A percentile compares a stretch with the other conserved stretches of the same genome.
Evolutionary conservation across 2,797 vertebrate genomes (phyloP).

Genomic region (Hirundo rustica): DNA sequence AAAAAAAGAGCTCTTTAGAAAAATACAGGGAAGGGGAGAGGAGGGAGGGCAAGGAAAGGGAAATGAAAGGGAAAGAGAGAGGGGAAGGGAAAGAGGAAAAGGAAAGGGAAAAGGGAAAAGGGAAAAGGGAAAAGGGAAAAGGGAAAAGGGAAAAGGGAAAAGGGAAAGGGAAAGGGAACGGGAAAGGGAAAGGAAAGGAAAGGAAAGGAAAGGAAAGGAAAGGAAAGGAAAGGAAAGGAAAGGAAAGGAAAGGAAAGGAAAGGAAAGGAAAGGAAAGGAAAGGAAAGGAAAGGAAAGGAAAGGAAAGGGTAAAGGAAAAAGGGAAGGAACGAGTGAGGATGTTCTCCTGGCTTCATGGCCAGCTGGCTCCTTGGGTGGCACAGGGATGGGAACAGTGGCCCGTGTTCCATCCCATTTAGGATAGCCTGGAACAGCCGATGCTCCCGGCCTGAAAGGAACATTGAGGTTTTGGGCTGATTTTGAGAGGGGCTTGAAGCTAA

Average conservation of each 20-base stretch:
- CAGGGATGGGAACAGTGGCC: accelerated
- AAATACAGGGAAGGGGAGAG: neutral
- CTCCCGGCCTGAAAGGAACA: neutral
- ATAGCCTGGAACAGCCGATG: neutral
- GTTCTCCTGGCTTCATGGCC: accelerated
- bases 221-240: neutral
- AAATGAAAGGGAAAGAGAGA: neutral
- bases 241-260: neutral
- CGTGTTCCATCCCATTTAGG: neutral
- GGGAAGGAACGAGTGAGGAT: neutral
- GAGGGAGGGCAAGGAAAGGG: neutral
- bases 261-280: no score
- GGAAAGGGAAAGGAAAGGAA: no score
- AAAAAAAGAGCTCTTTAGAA: neutral
- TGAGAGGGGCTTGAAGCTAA: neutral
- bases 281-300: neutral
- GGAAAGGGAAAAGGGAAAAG: no score
- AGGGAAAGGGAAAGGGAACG: neutral
- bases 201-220: neutral
- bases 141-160: no score
- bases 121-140: no score
- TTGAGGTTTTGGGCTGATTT: neutral
- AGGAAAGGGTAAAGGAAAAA: neutral
- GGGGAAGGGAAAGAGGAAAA: neutral
- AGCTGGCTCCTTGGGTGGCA: neutral